phyloP scores from a whole-genome alignment of 2,888 invertebrate genomes.

The Ctenicera cuprea region DNA sequence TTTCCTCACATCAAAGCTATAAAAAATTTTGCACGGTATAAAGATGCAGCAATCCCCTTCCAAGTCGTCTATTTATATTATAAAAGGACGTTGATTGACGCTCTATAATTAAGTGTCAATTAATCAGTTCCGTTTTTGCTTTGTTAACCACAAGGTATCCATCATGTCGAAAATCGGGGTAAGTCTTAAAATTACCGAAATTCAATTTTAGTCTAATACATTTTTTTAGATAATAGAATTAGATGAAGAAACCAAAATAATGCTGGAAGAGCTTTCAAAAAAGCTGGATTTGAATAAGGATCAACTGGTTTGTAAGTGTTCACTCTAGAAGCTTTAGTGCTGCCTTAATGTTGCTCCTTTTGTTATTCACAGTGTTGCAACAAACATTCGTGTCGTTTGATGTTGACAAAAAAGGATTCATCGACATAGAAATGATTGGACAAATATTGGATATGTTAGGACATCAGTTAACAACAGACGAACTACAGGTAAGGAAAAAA shows the following conservation, averaged over 20 bases:
- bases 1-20: slow-evolving; percentile 23
- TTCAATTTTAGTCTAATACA: background rate
- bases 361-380: slow-evolving; percentile 80
- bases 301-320: slow-evolving; percentile 67
- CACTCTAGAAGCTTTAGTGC: background rate
- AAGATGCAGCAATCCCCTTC: slow-evolving; percentile 44
- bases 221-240: slow-evolving; percentile 3
- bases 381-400: slow-evolving; percentile 96
- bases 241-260: slow-evolving; percentile 47
- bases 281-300: slow-evolving; percentile 62
- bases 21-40: slow-evolving; percentile 40
- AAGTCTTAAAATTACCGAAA: too few relatives aligned
- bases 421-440: slow-evolving; percentile 88
- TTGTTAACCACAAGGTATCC: background rate
- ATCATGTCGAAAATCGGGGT: background rate
- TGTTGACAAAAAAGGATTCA: slow-evolving; percentile 88
- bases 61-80: slow-evolving; percentile 47
- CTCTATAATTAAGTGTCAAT: slow-evolving; percentile 43
- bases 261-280: slow-evolving; percentile 39
- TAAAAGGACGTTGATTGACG: slow-evolving; percentile 53
- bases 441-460: slow-evolving; percentile 94
- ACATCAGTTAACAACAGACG: slow-evolving; percentile 86
- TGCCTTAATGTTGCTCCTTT: background rate
- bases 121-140: slow-evolving; percentile 44
- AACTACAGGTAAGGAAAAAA: slow-evolving; percentile 76